Evolutionary conservation across 1,140 invertebrate species (phyloP).

Genomic region (Delia radicum): DNA sequence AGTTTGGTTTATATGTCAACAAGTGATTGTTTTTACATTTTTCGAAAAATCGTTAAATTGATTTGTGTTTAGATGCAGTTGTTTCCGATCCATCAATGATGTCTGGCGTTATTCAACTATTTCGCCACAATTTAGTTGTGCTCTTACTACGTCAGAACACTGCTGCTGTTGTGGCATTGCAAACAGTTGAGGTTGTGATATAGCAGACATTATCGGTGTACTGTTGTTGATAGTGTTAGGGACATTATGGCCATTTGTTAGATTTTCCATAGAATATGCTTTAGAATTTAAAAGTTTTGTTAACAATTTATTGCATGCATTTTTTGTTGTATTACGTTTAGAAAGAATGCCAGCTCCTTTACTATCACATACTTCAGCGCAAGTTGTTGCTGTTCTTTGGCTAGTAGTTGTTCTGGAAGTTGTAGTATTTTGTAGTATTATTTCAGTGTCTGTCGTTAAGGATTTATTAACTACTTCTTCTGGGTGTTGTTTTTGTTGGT

Average conservation of each 20-base stretch:
- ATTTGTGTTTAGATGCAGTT: not conserved
- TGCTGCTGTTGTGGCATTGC: not conserved
- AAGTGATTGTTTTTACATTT: not conserved
- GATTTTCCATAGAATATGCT: slow-evolving; percentile 52
- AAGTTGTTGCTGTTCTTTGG: too few species aligned
- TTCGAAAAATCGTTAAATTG: not conserved
- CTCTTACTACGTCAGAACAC: not conserved
- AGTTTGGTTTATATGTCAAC: not conserved
- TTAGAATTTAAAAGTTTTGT: slow-evolving; percentile 47
- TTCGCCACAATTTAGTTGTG: not conserved
- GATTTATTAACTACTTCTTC: not conserved
- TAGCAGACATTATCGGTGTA: not conserved
- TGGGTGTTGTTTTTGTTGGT: not conserved
- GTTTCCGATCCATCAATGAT: not conserved
- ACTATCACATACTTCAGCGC: too few species aligned
- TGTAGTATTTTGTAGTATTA: not conserved
- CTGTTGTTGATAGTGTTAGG: not conserved
- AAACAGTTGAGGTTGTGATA: slow-evolving; percentile 3
- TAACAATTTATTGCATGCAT: slow-evolving; percentile 42
- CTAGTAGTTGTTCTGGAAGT: not conserved
- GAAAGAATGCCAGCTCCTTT: not conserved
- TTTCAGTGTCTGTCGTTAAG: not conserved
- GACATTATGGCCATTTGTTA: slow-evolving; percentile 27
- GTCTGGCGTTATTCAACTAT: not conserved
- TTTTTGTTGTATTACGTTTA: not conserved